phyloP scores from a whole-genome alignment of 2,113 vertebrate genomes.

The Pontoporia blainvillei region DNA sequence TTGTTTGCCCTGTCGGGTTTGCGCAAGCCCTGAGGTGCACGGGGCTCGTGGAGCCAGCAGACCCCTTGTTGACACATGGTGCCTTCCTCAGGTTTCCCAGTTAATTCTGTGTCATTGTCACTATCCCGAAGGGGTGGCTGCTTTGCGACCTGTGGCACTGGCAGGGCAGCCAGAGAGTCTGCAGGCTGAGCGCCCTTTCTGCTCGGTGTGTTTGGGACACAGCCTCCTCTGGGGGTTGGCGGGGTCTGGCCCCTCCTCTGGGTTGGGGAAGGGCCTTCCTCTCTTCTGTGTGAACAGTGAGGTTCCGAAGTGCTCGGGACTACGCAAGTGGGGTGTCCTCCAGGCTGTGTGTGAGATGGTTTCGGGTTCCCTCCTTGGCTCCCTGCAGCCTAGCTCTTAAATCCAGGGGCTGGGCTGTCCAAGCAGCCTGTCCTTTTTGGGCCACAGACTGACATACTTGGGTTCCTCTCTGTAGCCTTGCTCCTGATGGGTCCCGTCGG shows the following conservation, averaged over 20 bases:
- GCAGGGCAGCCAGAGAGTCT: background rate
- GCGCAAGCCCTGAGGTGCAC: rapidly evolving
- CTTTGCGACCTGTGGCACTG: rapidly evolving
- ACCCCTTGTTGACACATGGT: background rate
- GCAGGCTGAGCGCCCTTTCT: background rate
- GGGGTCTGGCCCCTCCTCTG: background rate
- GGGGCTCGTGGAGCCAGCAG: rapidly evolving
- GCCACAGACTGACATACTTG: background rate
- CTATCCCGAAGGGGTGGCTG: background rate
- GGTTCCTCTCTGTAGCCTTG: background rate
- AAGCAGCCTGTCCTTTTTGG: background rate
- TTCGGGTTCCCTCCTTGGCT: background rate
- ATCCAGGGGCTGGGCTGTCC: background rate
- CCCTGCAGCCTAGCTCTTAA: background rate
- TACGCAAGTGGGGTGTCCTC: background rate
- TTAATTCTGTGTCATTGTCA: background rate
- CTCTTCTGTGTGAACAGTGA: background rate
- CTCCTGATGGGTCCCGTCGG: rapidly evolving
- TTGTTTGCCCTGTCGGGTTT: no score
- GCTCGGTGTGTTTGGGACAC: rapidly evolving
- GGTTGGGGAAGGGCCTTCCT: background rate
- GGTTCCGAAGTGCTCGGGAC: background rate
- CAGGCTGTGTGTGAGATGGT: background rate
- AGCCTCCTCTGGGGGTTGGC: background rate
- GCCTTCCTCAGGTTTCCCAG: background rate